Percentiles rank a stretch among this genome's conserved stretches.
Evolutionary conservation across 2,888 invertebrate genomes (phyloP).

Genomic region (Anthoptus insignis): DNA sequence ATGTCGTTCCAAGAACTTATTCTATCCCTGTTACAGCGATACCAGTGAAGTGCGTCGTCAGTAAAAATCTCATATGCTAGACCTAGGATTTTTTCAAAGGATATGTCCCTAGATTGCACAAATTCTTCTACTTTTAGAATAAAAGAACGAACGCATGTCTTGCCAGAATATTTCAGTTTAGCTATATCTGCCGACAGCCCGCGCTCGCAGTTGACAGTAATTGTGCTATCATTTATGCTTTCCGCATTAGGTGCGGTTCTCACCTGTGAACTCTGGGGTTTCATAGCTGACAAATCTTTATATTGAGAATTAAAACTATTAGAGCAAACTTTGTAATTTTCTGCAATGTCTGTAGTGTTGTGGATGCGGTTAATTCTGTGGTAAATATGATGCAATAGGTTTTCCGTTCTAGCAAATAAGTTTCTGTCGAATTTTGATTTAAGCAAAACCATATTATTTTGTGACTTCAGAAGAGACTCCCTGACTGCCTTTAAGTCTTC

Average conservation of each 20-base stretch:
- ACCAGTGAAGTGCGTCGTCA: slow-evolving; percentile 2
- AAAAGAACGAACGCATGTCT: slow-evolving; percentile 36
- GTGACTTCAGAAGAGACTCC: slow-evolving; percentile 39
- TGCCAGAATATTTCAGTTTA: slow-evolving; percentile 36
- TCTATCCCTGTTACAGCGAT: neutral
- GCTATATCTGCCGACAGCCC: slow-evolving; percentile 17
- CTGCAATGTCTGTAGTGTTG: neutral
- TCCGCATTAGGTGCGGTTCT: neutral
- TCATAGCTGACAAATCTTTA: neutral
- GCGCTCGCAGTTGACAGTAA: slow-evolving; percentile 18
- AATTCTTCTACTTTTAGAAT: slow-evolving; percentile 32
- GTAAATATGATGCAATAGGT: neutral
- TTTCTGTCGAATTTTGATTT: slow-evolving; percentile 4
- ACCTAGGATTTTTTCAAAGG: slow-evolving; percentile 2
- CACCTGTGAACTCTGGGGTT: neutral
- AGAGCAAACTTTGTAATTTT: neutral
- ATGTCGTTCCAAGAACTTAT: slow-evolving; percentile 1
- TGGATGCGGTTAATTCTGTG: neutral
- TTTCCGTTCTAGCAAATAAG: neutral
- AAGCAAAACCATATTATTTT: slow-evolving; percentile 14
- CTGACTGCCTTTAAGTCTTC: slow-evolving; percentile 41
- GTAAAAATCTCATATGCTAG: neutral
- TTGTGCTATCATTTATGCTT: slow-evolving; percentile 5
- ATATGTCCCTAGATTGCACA: slow-evolving; percentile 4
- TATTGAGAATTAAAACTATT: neutral